Evolutionary conservation across 2,888 invertebrate genomes (phyloP).

Genomic region (Caenorhabditis uteleia): DNA sequence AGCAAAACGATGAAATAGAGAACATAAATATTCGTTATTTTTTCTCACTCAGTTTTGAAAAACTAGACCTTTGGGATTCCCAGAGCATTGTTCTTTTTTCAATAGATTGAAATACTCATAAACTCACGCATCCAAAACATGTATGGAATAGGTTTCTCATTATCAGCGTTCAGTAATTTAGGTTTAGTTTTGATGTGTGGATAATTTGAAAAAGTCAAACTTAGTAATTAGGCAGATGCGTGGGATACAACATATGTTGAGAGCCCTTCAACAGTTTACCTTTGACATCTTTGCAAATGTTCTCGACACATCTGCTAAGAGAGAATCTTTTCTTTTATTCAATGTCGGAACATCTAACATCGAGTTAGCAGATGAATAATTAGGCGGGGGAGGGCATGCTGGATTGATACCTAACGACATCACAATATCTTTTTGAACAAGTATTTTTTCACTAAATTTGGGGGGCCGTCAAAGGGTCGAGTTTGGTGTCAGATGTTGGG

Average conservation of each 20-base stretch:
- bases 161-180: too few species aligned
- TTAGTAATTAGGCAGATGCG: too few species aligned
- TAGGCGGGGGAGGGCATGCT: neutral
- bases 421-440: constrained; percentile 2
- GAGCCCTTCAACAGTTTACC: too few species aligned
- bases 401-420: constrained; percentile 32
- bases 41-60: constrained; percentile 1
- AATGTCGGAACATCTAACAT: constrained; percentile 12
- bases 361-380: constrained; percentile 22
- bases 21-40: neutral
- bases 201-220: too few species aligned
- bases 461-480: constrained; percentile 1
- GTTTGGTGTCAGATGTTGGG: constrained; percentile 15
- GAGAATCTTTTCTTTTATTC: constrained; percentile 18
- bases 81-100: too few species aligned
- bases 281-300: constrained; percentile 38
- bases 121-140: too few species aligned
- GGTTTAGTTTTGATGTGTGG: too few species aligned
- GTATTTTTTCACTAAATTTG: neutral
- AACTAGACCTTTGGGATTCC: constrained; percentile 11
- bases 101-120: too few species aligned
- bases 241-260: too few species aligned
- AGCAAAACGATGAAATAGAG: too few species aligned
- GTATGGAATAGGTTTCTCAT: too few species aligned
- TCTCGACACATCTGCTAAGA: constrained; percentile 33